Evolutionary conservation across 2,888 invertebrate genomes (phyloP), one percentile per base, ranked within the genome.

Genomic region (Baccha elongata): DNA sequence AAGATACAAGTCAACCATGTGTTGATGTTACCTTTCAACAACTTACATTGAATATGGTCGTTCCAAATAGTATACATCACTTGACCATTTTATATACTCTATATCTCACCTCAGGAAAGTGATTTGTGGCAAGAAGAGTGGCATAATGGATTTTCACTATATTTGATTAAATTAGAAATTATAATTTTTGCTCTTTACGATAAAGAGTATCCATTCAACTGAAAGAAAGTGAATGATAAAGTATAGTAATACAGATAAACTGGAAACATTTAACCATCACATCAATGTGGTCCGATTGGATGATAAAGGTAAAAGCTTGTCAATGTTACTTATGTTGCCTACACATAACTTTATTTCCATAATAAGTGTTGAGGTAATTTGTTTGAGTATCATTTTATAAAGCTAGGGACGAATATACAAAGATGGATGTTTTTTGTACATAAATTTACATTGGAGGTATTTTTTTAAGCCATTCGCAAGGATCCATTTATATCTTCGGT

Each of bases 121-220:
- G 79, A 79, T 68, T 75, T 84, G 71, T 67, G 67, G 60, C 40
- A 65, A 37, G 65, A 53, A 46, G 60, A 62, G 67, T 72, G 60
- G 60, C 68, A 40, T 76, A 84, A 81, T 81, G 81, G 76, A 60
- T 69, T 64, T 76, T 72, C 90, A 90, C 89, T 90, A 88, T 88
- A 87, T 86, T 87, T 89, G 90, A 90, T 90, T 90, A 88, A 88
- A 90, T 90, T 90, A 89, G 89, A 90, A 90, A 90, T 90, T 90
- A 89, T 90, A 90, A 90, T 90, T 89, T 86, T 84, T 3, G 78
- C 84, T 78, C 74, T 44, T 21, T 40, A 50, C 35, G 55, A 69
- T 42, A 37, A 60, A 62, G 29, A 46, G 37, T 23, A 13, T 23
- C 23, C 19, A 40, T 19, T 73, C 23, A 23, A 64, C 6, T 21